These are phyloP conservation scores for Trichonephila clavipes DNA, from an alignment of 1,140 invertebrate genomes.

Conservation along the genomic window DNA sequence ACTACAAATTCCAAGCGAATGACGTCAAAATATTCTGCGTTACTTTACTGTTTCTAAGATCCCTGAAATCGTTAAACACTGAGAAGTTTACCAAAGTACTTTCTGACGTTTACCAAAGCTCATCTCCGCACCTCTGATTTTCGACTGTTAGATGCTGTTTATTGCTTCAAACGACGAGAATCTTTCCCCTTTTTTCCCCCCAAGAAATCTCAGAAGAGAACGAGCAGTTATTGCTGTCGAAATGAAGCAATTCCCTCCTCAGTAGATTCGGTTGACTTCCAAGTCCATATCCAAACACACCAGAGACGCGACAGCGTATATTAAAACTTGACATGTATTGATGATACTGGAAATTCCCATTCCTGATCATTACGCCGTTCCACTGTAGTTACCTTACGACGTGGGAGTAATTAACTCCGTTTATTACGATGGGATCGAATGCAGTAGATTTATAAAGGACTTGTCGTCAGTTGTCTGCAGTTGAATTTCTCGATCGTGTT, in stretches of 20 bases:
- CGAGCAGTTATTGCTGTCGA: slow-evolving; percentile 28
- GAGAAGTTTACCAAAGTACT: background rate
- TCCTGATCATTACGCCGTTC: slow-evolving; percentile 16
- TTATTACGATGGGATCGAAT: slow-evolving; percentile 34
- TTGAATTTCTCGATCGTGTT: background rate
- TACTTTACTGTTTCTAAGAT: too few relatives aligned
- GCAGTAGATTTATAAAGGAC: background rate
- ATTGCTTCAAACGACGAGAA: background rate
- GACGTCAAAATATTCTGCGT: too few relatives aligned
- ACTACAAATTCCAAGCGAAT: too few relatives aligned
- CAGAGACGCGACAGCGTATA: slow-evolving; percentile 18
- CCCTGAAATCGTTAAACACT: too few relatives aligned
- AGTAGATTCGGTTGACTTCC: background rate
- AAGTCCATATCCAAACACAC: slow-evolving; percentile 10
- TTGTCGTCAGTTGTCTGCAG: background rate
- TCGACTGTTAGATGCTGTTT: background rate
- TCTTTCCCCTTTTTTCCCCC: background rate
- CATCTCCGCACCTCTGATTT: background rate
- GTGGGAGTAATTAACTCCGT: slow-evolving; percentile 49
- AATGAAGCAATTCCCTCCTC: slow-evolving; percentile 13
- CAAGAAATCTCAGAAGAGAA: background rate
- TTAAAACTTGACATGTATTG: slow-evolving; percentile 61
- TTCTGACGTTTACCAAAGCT: background rate
- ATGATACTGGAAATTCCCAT: slow-evolving; percentile 32
- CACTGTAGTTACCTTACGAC: background rate